A percentile compares a stretch with the other conserved stretches of the same genome.
These are phyloP conservation scores for Oryzias celebensis DNA, from an alignment of 2,113 vertebrate species.

Conservation along the genomic window DNA sequence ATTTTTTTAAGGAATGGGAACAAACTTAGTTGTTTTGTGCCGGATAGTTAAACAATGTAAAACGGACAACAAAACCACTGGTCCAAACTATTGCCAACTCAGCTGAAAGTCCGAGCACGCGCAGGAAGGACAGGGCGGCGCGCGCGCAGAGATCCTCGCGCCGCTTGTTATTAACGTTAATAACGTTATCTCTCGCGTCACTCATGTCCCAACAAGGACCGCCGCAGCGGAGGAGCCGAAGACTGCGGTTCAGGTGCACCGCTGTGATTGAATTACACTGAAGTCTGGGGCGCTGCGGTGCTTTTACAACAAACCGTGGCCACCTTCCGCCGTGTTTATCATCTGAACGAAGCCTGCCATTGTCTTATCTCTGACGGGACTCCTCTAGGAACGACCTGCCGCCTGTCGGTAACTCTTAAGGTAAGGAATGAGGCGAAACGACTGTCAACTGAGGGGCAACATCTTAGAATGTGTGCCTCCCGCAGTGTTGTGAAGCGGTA, in stretches of 20 bases:
- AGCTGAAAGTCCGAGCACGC: slow-evolving; percentile 18
- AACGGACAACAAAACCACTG: neutral
- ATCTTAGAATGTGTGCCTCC: neutral
- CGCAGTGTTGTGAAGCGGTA: neutral
- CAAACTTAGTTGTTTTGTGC: too few species aligned
- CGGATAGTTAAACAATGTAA: neutral
- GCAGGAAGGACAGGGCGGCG: slow-evolving; percentile 25
- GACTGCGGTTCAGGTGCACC: slow-evolving; percentile 59
- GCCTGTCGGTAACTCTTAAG: slow-evolving; percentile 30
- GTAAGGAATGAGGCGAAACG: slow-evolving; percentile 47
- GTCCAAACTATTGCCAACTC: neutral
- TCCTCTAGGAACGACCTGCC: slow-evolving; percentile 50
- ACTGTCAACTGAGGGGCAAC: slow-evolving; percentile 14
- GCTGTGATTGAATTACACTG: slow-evolving; percentile 43
- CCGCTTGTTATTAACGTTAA: slow-evolving; percentile 62
- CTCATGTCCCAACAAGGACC: slow-evolving; percentile 37
- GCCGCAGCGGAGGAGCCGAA: slow-evolving; percentile 24
- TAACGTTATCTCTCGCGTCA: slow-evolving; percentile 72
- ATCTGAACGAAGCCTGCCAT: slow-evolving; percentile 25
- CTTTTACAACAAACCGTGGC: neutral
- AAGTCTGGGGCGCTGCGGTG: slow-evolving; percentile 27
- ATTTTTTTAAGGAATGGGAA: too few species aligned
- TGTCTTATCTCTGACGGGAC: slow-evolving; percentile 44
- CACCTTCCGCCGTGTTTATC: slow-evolving; percentile 24
- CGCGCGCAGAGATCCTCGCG: slow-evolving; percentile 40